Evolutionary conservation across 2,113 vertebrate species (phyloP), one percentile per base, ranked within the genome.

Genomic region (Hirundichthys speculiger): DNA sequence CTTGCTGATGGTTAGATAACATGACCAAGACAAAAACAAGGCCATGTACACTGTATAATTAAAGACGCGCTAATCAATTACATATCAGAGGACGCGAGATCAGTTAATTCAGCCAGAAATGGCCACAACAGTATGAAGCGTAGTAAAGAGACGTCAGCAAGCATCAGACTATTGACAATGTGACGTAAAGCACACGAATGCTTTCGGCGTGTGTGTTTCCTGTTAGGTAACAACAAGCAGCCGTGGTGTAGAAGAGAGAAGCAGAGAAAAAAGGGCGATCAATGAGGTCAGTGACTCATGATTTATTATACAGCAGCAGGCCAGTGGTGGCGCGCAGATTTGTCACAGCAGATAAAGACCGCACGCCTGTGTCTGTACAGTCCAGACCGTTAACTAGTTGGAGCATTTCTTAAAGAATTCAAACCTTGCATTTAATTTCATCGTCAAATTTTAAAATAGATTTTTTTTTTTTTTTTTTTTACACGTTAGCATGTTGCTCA

Each of bases 221-320:
- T 73, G 68, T 82, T 82, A 53, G 72, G 58, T 82, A 83, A 86
- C 69, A 69, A 60, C 27, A 57, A 62, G 50, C n/a, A 43, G 69
- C 49, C 53, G 16, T 16, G 20, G 16, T 16, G 20, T 40, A 34
- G 53, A 40, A 49, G 42, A 68, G 64, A 68, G 52, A 56, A 68
- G 55, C 48, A 67, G 25, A 64, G 42, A 39, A 66, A 39, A 66
- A 8, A 27, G 65, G 47, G 5, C 43, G 80, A 86, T 89, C 87
- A 77, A 80, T 88, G 57, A 78, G 75, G 65, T 88, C 83, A 79
- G 60, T 73, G 75, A 85, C 76, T 83, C 54, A 66, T 86, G 68
- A 88, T 82, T 81, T 87, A 82, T 84, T 72, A 85, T 80, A 81
- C 55, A 81, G 69, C 62, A 75, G 19, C 14, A 34, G 69, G 75